Conservation (phyloP, 2,113 vertebrate genomes). For the Coregonus clupeaformis region DNA sequence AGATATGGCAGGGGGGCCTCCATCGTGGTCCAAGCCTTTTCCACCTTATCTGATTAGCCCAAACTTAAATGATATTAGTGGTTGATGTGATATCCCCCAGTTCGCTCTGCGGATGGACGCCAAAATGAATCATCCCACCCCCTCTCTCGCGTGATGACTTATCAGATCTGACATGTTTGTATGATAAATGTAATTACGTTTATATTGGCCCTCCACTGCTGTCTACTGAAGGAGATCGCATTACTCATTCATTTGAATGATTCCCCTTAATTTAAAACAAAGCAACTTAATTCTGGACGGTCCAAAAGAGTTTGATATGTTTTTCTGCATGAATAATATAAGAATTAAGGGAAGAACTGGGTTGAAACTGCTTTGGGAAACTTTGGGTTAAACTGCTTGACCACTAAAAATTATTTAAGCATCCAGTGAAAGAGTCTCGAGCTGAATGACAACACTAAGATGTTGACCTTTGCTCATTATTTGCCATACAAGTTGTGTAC, state of each 20-base stretch:
- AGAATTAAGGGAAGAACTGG: neutral
- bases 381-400: no score
- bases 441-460: neutral
- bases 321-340: no score
- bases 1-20: conserved; percentile 11
- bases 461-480: neutral
- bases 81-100: conserved; percentile 46
- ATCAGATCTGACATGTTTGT: conserved; percentile 54
- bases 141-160: conserved; percentile 37
- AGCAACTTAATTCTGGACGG: conserved; percentile 3
- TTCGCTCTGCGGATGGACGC: conserved; percentile 17
- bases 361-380: no score
- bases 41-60: conserved; percentile 52
- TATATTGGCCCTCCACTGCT: conserved; percentile 37
- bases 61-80: conserved; percentile 35
- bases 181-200: conserved; percentile 65
- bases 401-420: neutral
- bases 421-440: neutral
- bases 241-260: conserved; percentile 46
- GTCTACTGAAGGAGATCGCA: conserved; percentile 48
- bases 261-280: conserved; percentile 30
- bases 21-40: conserved; percentile 14
- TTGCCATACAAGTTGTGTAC: neutral
- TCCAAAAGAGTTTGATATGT: neutral
- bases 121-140: conserved; percentile 40